Percentiles rank a stretch among this genome's conserved stretches.
These are phyloP conservation scores for Danaus chrysippus DNA, from an alignment of 2,888 invertebrate genomes.

Conservation along the genomic window DNA sequence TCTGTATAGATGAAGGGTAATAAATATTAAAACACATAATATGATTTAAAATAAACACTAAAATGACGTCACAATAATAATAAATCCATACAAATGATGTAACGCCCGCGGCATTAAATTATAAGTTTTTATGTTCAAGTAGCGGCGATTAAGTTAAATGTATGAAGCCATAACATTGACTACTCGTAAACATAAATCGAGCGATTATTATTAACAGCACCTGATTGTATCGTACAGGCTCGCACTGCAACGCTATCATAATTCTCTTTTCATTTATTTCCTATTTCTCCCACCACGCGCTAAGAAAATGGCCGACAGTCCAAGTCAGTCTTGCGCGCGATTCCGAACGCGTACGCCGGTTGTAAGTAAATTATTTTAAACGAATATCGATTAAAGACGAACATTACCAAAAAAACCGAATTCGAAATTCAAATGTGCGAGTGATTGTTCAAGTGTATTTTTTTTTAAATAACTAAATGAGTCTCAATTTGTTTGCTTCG, in stretches of 20 bases:
- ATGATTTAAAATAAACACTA: neutral
- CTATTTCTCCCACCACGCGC: slow-evolving; percentile 64
- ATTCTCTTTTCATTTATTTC: slow-evolving; percentile 62
- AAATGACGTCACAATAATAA: neutral
- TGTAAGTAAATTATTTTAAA: slow-evolving; percentile 41
- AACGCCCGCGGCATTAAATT: neutral
- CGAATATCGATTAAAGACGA: slow-evolving; percentile 32
- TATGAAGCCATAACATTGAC: slow-evolving; percentile 22
- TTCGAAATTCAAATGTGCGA: slow-evolving; percentile 40
- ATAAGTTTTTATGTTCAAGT: neutral
- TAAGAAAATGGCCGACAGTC: slow-evolving; percentile 61
- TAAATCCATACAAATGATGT: neutral
- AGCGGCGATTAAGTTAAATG: slow-evolving; percentile 1
- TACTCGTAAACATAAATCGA: slow-evolving; percentile 24
- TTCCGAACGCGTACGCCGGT: slow-evolving; percentile 57
- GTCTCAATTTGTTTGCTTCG: slow-evolving; percentile 55
- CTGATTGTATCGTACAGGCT: slow-evolving; percentile 39
- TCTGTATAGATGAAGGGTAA: neutral
- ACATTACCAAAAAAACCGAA: slow-evolving; percentile 37
- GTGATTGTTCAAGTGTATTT: slow-evolving; percentile 42
- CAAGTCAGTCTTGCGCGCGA: slow-evolving; percentile 65
- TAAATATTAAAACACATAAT: neutral
- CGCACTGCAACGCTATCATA: slow-evolving; percentile 22
- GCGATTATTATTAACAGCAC: slow-evolving; percentile 21
- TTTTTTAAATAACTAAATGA: slow-evolving; percentile 18